These are phyloP conservation scores for Eupeodes latifasciatus DNA, from an alignment of 2,888 invertebrate species.

Conservation along the genomic window DNA sequence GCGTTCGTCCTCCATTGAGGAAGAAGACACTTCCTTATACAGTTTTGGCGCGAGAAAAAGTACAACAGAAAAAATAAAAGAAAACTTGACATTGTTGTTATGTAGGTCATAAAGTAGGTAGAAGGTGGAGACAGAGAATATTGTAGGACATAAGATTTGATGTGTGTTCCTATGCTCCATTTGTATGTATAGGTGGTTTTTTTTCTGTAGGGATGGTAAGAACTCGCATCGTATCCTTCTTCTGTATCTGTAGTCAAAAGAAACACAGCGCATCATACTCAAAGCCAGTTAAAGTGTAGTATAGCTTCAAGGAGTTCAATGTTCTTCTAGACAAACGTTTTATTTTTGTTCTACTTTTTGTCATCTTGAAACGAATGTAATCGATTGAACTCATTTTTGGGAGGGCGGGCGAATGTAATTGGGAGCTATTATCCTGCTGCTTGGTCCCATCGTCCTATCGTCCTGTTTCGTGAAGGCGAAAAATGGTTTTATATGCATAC, in stretches of 20 bases:
- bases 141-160: slow-evolving; percentile 47
- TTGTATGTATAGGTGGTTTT: background rate
- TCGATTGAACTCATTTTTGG: slow-evolving; percentile 57
- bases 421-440: slow-evolving; percentile 12
- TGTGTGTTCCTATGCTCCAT: slow-evolving; percentile 47
- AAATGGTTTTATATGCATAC: background rate
- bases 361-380: slow-evolving; percentile 64
- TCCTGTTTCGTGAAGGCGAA: background rate
- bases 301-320: slow-evolving; percentile 27
- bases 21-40: slow-evolving; percentile 10
- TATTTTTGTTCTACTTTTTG: slow-evolving; percentile 42
- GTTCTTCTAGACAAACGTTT: slow-evolving; percentile 9
- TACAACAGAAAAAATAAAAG: slow-evolving; percentile 19
- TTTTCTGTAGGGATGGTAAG: background rate
- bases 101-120: slow-evolving; percentile 70
- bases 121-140: slow-evolving; percentile 48
- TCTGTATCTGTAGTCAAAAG: background rate
- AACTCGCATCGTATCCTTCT: background rate
- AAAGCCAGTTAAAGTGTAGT: slow-evolving; percentile 12
- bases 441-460: too few species aligned
- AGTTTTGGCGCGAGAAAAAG: slow-evolving; percentile 17
- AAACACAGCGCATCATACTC: slow-evolving; percentile 8
- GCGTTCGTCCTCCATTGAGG: background rate
- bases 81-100: slow-evolving; percentile 73
- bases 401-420: slow-evolving; percentile 9